These are phyloP conservation scores for Salarias fasciatus DNA, from an alignment of 2,797 vertebrate genomes.

Conservation along the genomic window DNA sequence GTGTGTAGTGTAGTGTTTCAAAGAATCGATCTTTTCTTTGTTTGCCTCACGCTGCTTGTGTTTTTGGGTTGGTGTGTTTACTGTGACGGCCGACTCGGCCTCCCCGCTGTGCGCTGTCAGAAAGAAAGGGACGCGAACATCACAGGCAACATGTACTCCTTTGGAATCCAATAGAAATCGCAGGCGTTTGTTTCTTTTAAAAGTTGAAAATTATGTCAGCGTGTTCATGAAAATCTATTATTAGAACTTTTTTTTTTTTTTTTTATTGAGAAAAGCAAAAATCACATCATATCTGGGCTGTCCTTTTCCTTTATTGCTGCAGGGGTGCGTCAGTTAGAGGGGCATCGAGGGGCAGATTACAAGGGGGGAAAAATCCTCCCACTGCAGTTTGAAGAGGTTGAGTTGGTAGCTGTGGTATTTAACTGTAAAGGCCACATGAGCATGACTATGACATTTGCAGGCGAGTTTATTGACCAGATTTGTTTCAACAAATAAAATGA, in stretches of 20 bases:
- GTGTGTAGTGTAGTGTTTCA: conserved; percentile 12
- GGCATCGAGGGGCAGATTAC: background rate
- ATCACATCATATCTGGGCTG: background rate
- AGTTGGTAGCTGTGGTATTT: background rate
- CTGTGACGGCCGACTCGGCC: conserved; percentile 15
- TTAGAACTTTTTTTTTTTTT: background rate
- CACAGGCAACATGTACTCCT: background rate
- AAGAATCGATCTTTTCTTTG: conserved; percentile 53
- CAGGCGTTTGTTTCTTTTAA: background rate
- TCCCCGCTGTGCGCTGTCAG: conserved; percentile 38
- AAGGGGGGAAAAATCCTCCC: background rate
- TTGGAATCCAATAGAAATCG: conserved; percentile 1
- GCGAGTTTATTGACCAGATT: background rate
- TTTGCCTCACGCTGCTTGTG: conserved; percentile 38
- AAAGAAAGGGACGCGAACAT: conserved; percentile 38
- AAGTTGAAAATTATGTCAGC: background rate
- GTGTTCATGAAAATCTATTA: background rate
- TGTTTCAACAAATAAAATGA: background rate
- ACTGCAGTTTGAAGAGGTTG: background rate
- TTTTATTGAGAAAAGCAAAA: background rate
- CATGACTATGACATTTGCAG: background rate
- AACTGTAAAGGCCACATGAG: background rate
- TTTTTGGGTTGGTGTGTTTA: conserved; percentile 40
- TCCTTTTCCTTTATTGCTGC: background rate
- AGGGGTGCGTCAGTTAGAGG: conserved; percentile 12